phyloP scores from a whole-genome alignment of 2,888 invertebrate species.

The Hyles lineata region DNA sequence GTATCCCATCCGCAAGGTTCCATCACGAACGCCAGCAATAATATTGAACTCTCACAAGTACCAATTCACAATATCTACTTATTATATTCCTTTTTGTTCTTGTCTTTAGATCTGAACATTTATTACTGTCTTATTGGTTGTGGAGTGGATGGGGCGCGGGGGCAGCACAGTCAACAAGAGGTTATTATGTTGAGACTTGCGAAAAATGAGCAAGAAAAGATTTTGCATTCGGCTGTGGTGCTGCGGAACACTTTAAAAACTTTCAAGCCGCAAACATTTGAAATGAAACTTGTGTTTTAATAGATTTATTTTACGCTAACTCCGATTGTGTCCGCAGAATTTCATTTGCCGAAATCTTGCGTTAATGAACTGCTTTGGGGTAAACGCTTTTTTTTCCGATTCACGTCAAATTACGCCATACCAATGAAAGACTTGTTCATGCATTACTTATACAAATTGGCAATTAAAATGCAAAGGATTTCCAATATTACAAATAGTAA shows the following conservation, averaged over 20 bases:
- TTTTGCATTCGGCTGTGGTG: conserved; percentile 66
- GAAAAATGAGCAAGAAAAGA: conserved; percentile 78
- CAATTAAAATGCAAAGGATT: no score
- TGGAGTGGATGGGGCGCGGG: conserved; percentile 74
- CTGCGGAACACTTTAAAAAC: conserved; percentile 53
- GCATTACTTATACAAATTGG: no score
- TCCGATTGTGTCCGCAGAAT: conserved; percentile 27
- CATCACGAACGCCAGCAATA: conserved; percentile 62
- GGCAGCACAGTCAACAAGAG: conserved; percentile 76
- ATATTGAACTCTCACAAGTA: conserved; percentile 73
- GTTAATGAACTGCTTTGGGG: no score
- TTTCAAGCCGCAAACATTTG: conserved; percentile 50
- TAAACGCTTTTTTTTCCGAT: background rate
- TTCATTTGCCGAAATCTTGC: background rate
- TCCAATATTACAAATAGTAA: no score
- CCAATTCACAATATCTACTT: conserved; percentile 79
- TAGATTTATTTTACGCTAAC: conserved; percentile 34
- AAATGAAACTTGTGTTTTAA: conserved; percentile 46
- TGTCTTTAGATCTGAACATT: conserved; percentile 80
- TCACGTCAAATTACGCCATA: no score
- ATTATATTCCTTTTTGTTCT: conserved; percentile 77
- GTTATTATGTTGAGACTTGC: conserved; percentile 82
- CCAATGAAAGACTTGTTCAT: no score
- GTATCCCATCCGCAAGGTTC: conserved; percentile 54
- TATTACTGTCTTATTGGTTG: conserved; percentile 84